These are phyloP conservation scores for Nyctereutes procyonoides DNA, from an alignment of 2,113 vertebrate species.

Conservation along the genomic window DNA sequence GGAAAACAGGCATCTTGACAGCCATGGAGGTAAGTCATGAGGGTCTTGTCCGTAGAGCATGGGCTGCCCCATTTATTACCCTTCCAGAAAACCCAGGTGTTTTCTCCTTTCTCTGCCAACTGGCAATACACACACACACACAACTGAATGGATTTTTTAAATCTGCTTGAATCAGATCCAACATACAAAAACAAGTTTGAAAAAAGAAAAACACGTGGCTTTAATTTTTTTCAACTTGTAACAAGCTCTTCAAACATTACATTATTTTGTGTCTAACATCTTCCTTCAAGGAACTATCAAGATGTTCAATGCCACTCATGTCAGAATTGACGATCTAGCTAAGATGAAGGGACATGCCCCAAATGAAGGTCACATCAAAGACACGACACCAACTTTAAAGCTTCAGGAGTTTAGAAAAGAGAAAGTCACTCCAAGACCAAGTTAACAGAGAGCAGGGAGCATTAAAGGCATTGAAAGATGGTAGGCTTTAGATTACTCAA, in stretches of 20 bases:
- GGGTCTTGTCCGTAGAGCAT: neutral
- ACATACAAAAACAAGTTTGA: neutral
- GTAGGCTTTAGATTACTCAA: neutral
- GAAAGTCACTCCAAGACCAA: neutral
- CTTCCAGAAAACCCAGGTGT: neutral
- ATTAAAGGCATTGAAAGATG: neutral
- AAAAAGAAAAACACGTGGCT: neutral
- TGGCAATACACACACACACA: no score
- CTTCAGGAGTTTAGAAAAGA: neutral
- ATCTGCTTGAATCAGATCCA: slow-evolving; percentile 21
- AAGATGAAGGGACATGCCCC: neutral
- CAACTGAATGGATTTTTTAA: neutral
- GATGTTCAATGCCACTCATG: neutral
- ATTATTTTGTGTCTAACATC: neutral
- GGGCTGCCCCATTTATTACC: neutral
- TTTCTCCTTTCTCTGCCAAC: neutral
- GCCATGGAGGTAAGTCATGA: neutral
- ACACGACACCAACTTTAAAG: neutral
- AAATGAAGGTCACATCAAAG: neutral
- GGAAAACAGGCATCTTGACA: neutral
- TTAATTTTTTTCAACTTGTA: neutral
- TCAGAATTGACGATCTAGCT: neutral
- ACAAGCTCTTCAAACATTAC: neutral
- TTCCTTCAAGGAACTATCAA: neutral
- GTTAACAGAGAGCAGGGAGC: neutral